These are phyloP conservation scores for Dolichopus griseipennis DNA, from an alignment of 2,888 invertebrate species.

Conservation along the genomic window DNA sequence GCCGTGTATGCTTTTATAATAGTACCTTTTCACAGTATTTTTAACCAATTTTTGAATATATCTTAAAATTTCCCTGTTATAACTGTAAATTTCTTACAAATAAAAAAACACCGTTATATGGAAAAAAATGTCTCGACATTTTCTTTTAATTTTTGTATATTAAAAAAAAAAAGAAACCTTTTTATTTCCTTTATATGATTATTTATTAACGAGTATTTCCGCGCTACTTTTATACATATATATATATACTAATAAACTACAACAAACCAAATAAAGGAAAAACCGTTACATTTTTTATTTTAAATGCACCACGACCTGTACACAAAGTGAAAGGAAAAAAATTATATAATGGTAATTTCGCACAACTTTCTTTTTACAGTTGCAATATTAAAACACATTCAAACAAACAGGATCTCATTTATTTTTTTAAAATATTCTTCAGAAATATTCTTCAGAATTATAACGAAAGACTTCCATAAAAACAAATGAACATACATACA, in stretches of 20 bases:
- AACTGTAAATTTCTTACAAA: too few species aligned
- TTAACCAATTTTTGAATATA: too few species aligned
- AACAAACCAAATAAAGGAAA: too few species aligned
- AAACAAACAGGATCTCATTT: background rate
- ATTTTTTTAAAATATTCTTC: background rate
- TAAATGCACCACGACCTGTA: background rate
- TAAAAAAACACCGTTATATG: background rate
- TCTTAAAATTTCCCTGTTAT: too few species aligned
- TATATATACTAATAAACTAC: too few species aligned
- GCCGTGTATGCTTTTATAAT: too few species aligned
- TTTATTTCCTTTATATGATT: background rate
- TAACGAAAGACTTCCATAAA: background rate
- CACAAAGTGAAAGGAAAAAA: background rate
- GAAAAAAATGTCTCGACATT: background rate
- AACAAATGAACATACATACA: background rate
- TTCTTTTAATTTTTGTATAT: background rate
- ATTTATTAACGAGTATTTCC: constrained; percentile 6
- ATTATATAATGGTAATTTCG: too few species aligned
- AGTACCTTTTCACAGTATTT: too few species aligned
- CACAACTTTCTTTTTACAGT: too few species aligned
- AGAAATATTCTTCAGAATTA: too few species aligned
- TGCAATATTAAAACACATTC: too few species aligned
- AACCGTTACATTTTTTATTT: background rate
- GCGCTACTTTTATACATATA: background rate
- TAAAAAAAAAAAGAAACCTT: background rate